Evolutionary conservation across 1,140 invertebrate species (phyloP), one percentile per base, ranked within the genome.

Genomic region (Pseudomyrmex sp.): DNA sequence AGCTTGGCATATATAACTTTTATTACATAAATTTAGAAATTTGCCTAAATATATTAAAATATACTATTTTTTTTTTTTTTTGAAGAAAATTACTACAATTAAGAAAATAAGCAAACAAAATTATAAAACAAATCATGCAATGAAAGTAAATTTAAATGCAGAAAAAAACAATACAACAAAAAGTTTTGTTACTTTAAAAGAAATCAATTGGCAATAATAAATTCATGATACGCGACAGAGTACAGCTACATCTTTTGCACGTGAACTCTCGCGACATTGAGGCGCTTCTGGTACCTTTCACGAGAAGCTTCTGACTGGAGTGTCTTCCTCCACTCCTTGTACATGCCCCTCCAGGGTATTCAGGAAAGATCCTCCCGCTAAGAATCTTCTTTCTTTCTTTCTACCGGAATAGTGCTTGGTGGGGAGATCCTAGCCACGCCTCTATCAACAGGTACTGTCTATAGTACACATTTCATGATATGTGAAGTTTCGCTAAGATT

Each of bases 341-440:
- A 20, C 26, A 62, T 74, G 70, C 79, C 79, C 79, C 79, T 56
- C 79, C 79, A 63, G 26, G n/a, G 15, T 5, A 63, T 82, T 15
- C 70, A 74, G 70, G 48, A 82, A 82, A 75, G 70, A 75, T 79
- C 76, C 68, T 82, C 79, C 79, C 58, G 59, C 46, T 46, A 62
- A 18, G 56, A 73, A 15, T 56, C 59, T 65, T 59, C 58, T 82
- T 82, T 75, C 69, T 82, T 75, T 75, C 79, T 75, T 70, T 63
- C 13, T 18, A 26, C 26, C 13, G 58, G 48, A 56, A 26, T 63
- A 35, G 44, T 3, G 13, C 8, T 23, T 50, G 70, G 82, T 59
- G 82, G 74, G 74, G 74, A 44, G 20, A 50, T 50, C 20, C 56
- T 68, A 68, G 54, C 82, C 82, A 83, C 82, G 82, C 82, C 82